Conservation (phyloP, 1,140 invertebrate species). For the Ostrea denselamellosa region DNA sequence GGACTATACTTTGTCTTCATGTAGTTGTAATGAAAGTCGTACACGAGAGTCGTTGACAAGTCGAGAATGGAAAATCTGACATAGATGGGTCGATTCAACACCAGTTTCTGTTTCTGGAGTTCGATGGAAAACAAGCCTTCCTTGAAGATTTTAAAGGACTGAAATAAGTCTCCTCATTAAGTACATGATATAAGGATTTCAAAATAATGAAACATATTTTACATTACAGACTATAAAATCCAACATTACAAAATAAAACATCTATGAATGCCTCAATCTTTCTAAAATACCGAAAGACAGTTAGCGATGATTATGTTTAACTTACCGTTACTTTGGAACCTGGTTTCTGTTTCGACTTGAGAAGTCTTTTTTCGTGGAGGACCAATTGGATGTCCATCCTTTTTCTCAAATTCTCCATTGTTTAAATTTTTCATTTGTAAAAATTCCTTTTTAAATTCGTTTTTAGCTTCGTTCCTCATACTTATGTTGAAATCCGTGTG, state of each 20-base stretch:
- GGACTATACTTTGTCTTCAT: conserved; percentile 66
- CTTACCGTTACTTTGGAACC: conserved; percentile 68
- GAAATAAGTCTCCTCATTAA: too few species aligned
- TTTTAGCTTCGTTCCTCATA: conserved; percentile 71
- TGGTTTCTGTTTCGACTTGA: conserved; percentile 69
- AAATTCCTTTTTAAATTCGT: conserved; percentile 78
- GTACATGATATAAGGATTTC: too few species aligned
- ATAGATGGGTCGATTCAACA: conserved; percentile 65
- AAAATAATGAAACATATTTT: too few species aligned
- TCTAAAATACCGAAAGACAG: too few species aligned
- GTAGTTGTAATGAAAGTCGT: conserved; percentile 68
- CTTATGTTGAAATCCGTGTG: conserved; percentile 60
- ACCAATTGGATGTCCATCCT: conserved; percentile 69
- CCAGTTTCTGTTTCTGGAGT: conserved; percentile 47
- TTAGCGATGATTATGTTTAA: too few species aligned
- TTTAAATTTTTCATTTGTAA: conserved; percentile 79
- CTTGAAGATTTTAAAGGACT: conserved; percentile 72
- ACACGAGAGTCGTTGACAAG: conserved; percentile 66
- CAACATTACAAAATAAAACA: too few species aligned
- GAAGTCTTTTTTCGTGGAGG: neutral
- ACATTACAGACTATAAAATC: too few species aligned
- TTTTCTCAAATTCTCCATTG: conserved; percentile 70
- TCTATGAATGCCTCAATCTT: too few species aligned
- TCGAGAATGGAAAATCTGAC: conserved; percentile 66
- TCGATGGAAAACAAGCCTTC: conserved; percentile 55